phyloP scores from a whole-genome alignment of 2,888 invertebrate genomes.

The Liopterus haemorrhoidalis region DNA sequence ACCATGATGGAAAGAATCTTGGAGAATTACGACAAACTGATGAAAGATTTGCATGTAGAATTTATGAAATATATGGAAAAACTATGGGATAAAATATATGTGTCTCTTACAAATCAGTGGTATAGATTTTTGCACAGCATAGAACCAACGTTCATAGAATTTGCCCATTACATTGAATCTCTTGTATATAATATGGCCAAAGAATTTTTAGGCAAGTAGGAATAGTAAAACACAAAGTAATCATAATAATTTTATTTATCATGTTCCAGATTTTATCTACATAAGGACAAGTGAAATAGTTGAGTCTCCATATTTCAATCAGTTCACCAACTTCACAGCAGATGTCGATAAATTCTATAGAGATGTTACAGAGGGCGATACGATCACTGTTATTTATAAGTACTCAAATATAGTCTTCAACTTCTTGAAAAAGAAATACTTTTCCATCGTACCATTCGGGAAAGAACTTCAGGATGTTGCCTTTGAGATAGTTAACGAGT shows the following conservation, averaged over 20 bases:
- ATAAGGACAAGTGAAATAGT: slow-evolving; percentile 72
- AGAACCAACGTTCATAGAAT: slow-evolving; percentile 71
- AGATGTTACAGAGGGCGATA: slow-evolving; percentile 70
- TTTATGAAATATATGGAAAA: slow-evolving; percentile 66
- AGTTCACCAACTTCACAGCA: slow-evolving; percentile 71
- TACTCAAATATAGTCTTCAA: slow-evolving; percentile 63
- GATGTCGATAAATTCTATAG: slow-evolving; percentile 74
- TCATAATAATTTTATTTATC: background rate
- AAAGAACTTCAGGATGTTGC: slow-evolving; percentile 58
- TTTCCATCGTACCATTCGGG: slow-evolving; percentile 62
- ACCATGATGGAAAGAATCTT: slow-evolving; percentile 62
- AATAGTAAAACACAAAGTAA: slow-evolving; percentile 7
- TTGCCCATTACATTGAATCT: slow-evolving; percentile 69
- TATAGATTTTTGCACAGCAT: slow-evolving; percentile 63
- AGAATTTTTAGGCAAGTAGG: slow-evolving; percentile 55
- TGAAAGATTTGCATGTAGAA: slow-evolving; percentile 68
- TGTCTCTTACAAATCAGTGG: slow-evolving; percentile 64
- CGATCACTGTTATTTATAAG: slow-evolving; percentile 71
- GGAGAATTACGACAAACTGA: slow-evolving; percentile 70
- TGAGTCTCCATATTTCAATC: slow-evolving; percentile 74
- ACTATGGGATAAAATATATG: slow-evolving; percentile 64
- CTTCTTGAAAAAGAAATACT: slow-evolving; percentile 61
- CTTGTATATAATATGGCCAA: slow-evolving; percentile 68
- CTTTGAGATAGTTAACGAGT: slow-evolving; percentile 56
- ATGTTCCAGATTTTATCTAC: slow-evolving; percentile 65